Conservation (phyloP, 2,113 vertebrate genomes). For the Brachirus orientalis region DNA sequence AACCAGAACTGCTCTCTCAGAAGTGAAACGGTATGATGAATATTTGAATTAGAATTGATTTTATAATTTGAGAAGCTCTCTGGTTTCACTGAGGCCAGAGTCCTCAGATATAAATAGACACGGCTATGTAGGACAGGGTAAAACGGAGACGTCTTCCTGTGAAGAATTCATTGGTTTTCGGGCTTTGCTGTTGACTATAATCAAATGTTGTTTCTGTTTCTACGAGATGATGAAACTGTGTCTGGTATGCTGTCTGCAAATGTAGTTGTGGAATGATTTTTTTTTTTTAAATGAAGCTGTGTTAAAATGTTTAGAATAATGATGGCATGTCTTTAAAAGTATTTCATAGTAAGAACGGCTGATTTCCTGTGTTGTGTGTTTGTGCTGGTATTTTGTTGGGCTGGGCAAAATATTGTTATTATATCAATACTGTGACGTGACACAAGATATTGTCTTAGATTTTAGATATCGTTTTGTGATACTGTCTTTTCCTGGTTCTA, state of each 20-base stretch:
- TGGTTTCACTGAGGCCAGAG: conserved; percentile 77
- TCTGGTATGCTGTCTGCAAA: conserved; percentile 16
- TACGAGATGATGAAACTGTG: conserved; percentile 17
- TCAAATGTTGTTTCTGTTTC: conserved; percentile 37
- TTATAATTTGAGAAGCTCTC: conserved; percentile 80
- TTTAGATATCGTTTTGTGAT: too few relatives aligned
- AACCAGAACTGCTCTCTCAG: conserved; percentile 69
- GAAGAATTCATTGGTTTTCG: conserved; percentile 52
- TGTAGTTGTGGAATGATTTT: too few relatives aligned
- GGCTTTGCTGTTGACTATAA: conserved; percentile 45
- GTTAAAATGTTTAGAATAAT: too few relatives aligned
- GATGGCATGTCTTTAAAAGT: too few relatives aligned
- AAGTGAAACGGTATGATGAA: conserved; percentile 82
- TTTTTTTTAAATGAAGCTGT: too few relatives aligned
- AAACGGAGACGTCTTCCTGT: conserved; percentile 50
- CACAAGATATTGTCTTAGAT: too few relatives aligned
- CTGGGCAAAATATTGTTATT: too few relatives aligned
- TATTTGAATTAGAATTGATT: conserved; percentile 84
- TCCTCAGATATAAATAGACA: conserved; percentile 77
- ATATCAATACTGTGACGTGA: too few relatives aligned
- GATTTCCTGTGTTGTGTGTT: too few relatives aligned
- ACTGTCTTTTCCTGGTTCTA: too few relatives aligned
- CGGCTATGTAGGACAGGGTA: conserved; percentile 52
- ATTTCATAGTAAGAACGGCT: too few relatives aligned
- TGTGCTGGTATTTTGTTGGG: too few relatives aligned